Conservation (phyloP, 2,113 vertebrate species). For the Cryptotis parvus region DNA sequence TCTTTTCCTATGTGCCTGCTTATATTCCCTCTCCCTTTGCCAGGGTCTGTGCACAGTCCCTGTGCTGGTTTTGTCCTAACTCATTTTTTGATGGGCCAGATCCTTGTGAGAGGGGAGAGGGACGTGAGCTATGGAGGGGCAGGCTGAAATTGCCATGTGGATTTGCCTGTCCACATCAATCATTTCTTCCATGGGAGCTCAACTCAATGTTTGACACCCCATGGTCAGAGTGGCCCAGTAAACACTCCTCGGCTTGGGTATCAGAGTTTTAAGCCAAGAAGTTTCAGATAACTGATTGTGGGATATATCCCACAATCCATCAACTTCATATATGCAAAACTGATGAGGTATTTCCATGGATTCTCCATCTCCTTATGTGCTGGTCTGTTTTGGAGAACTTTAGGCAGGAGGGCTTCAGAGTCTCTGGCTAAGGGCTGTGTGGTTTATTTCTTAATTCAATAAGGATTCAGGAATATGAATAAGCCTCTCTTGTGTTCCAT, state of each 20-base stretch:
- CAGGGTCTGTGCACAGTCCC: background rate
- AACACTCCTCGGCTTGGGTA: background rate
- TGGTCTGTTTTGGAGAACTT: conserved; percentile 1
- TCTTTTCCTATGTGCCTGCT: background rate
- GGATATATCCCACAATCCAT: background rate
- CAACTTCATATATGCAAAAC: background rate
- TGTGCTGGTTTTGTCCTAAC: background rate
- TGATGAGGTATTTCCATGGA: background rate
- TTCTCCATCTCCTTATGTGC: conserved; percentile 13
- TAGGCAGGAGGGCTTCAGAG: background rate
- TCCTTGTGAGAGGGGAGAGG: background rate
- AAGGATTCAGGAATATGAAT: background rate
- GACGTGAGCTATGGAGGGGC: background rate
- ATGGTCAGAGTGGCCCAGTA: background rate
- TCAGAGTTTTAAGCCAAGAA: background rate
- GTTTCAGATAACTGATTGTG: background rate
- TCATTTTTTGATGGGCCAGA: background rate
- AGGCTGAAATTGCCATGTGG: background rate
- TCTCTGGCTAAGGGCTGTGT: conserved; percentile 39
- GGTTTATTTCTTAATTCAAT: conserved; percentile 50
- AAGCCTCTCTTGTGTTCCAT: background rate
- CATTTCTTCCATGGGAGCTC: background rate
- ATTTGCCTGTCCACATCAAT: background rate
- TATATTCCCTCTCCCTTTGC: background rate
- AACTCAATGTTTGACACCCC: conserved; percentile 1